These are phyloP conservation scores for Dicrurus megarhynchus DNA, from an alignment of 2,113 vertebrate genomes.

Conservation along the genomic window DNA sequence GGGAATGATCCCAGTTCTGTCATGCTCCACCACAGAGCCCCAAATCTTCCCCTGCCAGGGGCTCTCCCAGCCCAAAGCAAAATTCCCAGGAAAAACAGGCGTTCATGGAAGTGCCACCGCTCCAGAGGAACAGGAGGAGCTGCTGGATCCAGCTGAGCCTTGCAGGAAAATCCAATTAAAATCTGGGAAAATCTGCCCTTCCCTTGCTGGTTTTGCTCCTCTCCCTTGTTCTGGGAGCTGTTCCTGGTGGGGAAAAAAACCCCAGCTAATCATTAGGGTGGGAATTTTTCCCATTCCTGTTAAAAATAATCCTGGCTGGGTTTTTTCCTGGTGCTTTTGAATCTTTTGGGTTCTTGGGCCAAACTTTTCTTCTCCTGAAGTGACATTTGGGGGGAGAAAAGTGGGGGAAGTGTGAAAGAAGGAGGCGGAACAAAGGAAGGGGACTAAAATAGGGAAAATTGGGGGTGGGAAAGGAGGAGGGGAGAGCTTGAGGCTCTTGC, in stretches of 20 bases:
- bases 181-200: neutral
- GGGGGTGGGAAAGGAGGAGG: neutral
- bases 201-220: neutral
- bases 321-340: neutral
- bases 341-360: neutral
- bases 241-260: neutral
- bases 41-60: rapidly evolving
- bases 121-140: rapidly evolving
- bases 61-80: neutral
- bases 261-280: neutral
- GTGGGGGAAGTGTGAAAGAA: conserved; percentile 10
- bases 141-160: neutral
- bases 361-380: neutral
- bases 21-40: neutral
- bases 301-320: neutral
- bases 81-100: rapidly evolving
- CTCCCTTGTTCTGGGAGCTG: neutral
- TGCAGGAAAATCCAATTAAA: neutral
- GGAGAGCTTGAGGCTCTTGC: rapidly evolving
- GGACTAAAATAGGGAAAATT: neutral
- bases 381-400: neutral
- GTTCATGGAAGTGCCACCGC: neutral
- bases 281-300: neutral
- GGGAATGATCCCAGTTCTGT: neutral
- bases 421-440: conserved; percentile 35